phyloP scores from a whole-genome alignment of 2,113 vertebrate genomes.

The Ceratotherium simum region DNA sequence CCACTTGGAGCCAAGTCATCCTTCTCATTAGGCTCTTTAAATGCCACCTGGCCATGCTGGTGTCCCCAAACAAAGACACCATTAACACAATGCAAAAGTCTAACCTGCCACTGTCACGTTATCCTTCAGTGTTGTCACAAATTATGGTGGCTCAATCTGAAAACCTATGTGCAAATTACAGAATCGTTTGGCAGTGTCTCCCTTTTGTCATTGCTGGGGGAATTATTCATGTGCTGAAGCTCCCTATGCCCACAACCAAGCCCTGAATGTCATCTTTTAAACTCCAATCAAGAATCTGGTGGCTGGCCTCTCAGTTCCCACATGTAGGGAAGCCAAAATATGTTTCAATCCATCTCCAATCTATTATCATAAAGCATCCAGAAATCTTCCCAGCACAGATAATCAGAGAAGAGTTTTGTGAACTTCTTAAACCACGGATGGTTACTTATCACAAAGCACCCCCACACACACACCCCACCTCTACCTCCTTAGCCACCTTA shows the following conservation, averaged over 20 bases:
- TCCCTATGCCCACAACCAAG: background rate
- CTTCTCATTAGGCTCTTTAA: conserved; percentile 78
- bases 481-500: background rate
- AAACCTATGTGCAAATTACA: background rate
- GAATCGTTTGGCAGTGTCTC: background rate
- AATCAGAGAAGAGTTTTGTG: background rate
- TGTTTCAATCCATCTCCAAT: background rate
- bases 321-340: background rate
- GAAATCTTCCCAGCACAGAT: conserved; percentile 1
- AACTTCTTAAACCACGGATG: background rate
- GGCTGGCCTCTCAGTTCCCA: background rate
- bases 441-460: background rate
- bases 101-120: background rate
- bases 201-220: background rate
- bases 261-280: conserved; percentile 52
- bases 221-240: conserved; percentile 38
- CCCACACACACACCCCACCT: background rate
- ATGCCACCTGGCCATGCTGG: conserved; percentile 53
- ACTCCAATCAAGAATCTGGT: conserved; percentile 32
- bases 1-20: conserved; percentile 61
- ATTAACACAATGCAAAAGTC: background rate
- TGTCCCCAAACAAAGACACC: background rate
- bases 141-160: background rate
- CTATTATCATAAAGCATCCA: background rate
- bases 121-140: background rate